phyloP scores from a whole-genome alignment of 2,113 vertebrate species.

The Cichladusa arquata region DNA sequence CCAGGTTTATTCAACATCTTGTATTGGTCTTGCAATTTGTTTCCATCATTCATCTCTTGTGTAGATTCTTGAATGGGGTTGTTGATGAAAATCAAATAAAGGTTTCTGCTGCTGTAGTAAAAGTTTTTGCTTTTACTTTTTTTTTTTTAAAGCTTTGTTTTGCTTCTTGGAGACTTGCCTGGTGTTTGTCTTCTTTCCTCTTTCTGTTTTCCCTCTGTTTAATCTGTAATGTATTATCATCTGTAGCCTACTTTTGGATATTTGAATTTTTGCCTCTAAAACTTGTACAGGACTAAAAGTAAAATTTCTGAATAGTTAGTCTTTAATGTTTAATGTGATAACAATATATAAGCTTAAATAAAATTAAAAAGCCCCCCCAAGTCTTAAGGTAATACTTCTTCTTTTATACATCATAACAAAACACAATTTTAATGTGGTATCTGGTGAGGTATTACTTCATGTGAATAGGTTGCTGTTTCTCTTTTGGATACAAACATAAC shows the following conservation, averaged over 20 bases:
- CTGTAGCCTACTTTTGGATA: not conserved
- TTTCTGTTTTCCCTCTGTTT: constrained; percentile 17
- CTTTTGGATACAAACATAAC: not conserved
- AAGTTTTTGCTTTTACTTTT: not conserved
- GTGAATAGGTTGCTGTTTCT: not conserved
- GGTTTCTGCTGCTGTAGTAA: constrained; percentile 32
- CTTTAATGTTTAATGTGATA: not conserved
- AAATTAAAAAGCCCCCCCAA: not conserved
- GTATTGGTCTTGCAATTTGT: constrained; percentile 19
- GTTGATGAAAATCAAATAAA: constrained; percentile 54
- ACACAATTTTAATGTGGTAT: not conserved
- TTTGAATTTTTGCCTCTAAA: not conserved
- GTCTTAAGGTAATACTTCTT: not conserved
- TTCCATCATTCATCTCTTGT: constrained; percentile 21
- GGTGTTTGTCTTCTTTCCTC: constrained; percentile 48
- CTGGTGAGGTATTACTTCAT: not conserved
- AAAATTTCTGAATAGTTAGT: not conserved
- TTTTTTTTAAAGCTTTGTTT: not conserved
- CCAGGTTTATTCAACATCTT: not conserved
- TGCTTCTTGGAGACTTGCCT: constrained; percentile 43
- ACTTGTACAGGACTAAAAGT: not conserved
- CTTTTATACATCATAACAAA: not conserved
- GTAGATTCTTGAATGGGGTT: constrained; percentile 33
- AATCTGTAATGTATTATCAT: not conserved
- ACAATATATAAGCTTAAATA: not conserved